These are phyloP conservation scores for Etheostoma cragini DNA, from an alignment of 2,113 vertebrate genomes.

Conservation along the genomic window DNA sequence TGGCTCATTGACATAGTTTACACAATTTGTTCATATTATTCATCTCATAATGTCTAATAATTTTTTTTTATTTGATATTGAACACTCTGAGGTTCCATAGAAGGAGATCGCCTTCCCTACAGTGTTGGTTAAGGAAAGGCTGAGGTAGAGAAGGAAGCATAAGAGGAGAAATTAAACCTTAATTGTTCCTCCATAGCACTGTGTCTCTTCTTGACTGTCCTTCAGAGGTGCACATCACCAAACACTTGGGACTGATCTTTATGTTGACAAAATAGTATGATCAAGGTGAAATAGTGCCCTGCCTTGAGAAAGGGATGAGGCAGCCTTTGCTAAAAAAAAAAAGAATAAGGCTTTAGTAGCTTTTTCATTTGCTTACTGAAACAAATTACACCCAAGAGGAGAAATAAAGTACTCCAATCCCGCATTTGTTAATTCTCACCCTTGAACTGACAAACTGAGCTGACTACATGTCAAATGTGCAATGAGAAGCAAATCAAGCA, in stretches of 20 bases:
- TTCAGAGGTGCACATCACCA: constrained; percentile 10
- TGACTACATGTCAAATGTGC: constrained; percentile 29
- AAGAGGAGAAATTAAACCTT: background rate
- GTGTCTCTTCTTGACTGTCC: constrained; percentile 18
- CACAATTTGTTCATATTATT: background rate
- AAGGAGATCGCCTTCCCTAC: background rate
- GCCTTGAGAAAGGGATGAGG: constrained; percentile 29
- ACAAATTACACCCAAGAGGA: constrained; percentile 19
- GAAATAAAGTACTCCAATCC: background rate
- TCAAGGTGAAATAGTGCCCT: constrained; percentile 34
- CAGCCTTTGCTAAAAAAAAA: constrained; percentile 34
- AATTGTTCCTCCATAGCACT: background rate
- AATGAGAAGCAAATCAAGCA: constrained; percentile 26
- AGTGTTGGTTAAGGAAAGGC: background rate
- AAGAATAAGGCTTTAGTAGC: constrained; percentile 1
- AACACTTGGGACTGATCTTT: constrained; percentile 41
- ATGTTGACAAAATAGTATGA: constrained; percentile 32
- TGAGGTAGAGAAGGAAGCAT: background rate
- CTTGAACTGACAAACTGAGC: constrained; percentile 50
- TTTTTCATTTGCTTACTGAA: constrained; percentile 26
- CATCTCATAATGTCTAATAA: too few relatives aligned
- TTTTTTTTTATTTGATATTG: background rate
- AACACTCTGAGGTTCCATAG: background rate
- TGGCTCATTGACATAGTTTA: background rate
- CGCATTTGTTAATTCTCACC: constrained; percentile 36